phyloP scores from a whole-genome alignment of 1,140 invertebrate species.

The Sinella curviseta region DNA sequence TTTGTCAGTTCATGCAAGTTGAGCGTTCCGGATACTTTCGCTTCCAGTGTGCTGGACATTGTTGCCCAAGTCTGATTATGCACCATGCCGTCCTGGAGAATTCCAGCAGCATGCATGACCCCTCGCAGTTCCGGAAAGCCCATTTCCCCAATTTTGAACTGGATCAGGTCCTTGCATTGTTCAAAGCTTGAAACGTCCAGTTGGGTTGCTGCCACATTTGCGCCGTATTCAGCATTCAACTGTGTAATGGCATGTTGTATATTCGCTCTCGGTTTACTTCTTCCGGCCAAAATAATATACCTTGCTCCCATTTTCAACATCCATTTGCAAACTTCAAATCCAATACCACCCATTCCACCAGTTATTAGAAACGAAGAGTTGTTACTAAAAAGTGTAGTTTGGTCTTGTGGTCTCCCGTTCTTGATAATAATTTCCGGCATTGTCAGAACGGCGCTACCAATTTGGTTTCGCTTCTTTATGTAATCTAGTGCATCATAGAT shows the following conservation, averaged over 20 bases:
- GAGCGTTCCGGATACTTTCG: not conserved
- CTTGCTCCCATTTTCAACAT: not conserved
- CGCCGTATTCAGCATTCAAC: not conserved
- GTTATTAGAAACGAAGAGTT: not conserved
- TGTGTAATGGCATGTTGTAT: not conserved
- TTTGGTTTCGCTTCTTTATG: not conserved
- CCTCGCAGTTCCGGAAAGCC: not conserved
- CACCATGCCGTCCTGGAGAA: not conserved
- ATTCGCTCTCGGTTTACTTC: not conserved
- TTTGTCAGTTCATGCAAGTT: constrained; percentile 1
- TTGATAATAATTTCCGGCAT: not conserved
- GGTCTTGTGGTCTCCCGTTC: not conserved
- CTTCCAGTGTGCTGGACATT: not conserved
- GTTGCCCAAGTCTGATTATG: not conserved
- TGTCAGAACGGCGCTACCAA: not conserved
- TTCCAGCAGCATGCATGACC: constrained; percentile 10
- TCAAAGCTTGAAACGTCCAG: not conserved
- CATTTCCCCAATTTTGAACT: not conserved
- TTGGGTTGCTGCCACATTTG: not conserved
- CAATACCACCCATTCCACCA: not conserved
- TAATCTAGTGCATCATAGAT: not conserved
- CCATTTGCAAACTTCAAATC: not conserved
- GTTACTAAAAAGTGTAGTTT: not conserved
- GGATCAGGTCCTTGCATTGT: not conserved
- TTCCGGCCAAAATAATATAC: not conserved